Base-by-base conservation (phyloP, 2,888 invertebrate species). In the Tachina grossa region DNA sequence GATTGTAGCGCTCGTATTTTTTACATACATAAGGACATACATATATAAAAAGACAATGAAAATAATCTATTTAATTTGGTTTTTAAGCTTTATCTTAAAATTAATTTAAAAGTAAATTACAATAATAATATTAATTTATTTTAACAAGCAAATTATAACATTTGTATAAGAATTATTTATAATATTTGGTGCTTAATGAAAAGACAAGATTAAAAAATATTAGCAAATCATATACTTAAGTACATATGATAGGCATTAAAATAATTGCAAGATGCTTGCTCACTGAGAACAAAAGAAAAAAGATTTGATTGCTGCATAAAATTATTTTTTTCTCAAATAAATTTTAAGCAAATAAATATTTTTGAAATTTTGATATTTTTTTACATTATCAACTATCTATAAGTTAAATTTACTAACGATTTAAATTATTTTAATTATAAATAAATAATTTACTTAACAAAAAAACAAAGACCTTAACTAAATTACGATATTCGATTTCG, bases 281-380 rank as follows among this genome's bases (percentile, higher is more conserved):
- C 77, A 77, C 55, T 53, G 43, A 61, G 39, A 63, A 45, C 1
- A 68, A 59, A 41, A 39, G 16, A 14, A 53, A 53, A 49, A 63
- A n/a, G n/a, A 61, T 65, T 71, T 43, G 39, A 74, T 68, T 71
- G 71, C 77, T 66, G 77, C 83, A 72, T 83, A 65, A 51, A 13
- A 63, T 51, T 53, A 14, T n/a, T 61, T 68, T 16, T 71, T 45
- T 65, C 65, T 77, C 51, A 59, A 69, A 61, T 51, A 59, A 43
- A 49, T 59, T 39, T 4, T 22, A 45, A 19, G 57, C 31, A 76
- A 63, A 39, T 72, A 76, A 63, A 39, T 72, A 59, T 71, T 83
- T 75, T 83, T 77, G 39, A 77, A 83, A 72, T 66, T 77, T 83
- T 83, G 77, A 83, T 83, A 83, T 83, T 83, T 83, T 81, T 83